Base-by-base conservation (phyloP, 2,888 invertebrate genomes). In the Orthonevra nobilis region DNA sequence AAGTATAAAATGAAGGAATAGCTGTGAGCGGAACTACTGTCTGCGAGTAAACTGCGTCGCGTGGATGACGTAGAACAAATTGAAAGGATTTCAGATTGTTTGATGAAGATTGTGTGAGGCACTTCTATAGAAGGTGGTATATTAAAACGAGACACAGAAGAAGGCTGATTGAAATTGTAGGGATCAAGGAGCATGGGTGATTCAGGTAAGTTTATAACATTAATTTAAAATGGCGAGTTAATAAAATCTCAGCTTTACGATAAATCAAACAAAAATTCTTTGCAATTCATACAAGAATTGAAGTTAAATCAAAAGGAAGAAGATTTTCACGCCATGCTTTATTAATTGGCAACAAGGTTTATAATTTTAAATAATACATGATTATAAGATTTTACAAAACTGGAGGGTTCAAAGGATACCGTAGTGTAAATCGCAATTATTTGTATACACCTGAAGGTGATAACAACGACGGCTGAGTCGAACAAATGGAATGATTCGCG, bases 201-300 rank as follows among this genome's bases (percentile, higher is more conserved):
- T 69, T 87, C 87, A 84, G 87, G 87, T 87, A 75, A 86, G 86
- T 74, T 23, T n/a, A n/a, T n/a, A n/a, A n/a, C n/a, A 7, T 9
- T 10, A 20, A 20, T 23, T n/a, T n/a, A n/a, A 34, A 6, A 17
- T 1, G 7, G 26, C 17, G 9, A 20, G 14, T n/a, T n/a, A 20
- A 15, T n/a, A 36, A 12, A 32, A 40, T 50, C 38, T 48, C 19
- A 63, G n/a, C 50, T 34, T 44, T 17, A 32, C 15, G 12, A 17
- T 17, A 10, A 32, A 40, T 30, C 28, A 14, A n/a, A n/a, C 10
- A 3, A 19, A 14, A 1, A 52, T 23, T 23, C 2, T 23, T n/a
- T n/a, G n/a, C n/a, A n/a, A n/a, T n/a, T n/a, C n/a, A n/a, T n/a
- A n/a, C n/a, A n/a, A n/a, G n/a, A n/a, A n/a, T n/a, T n/a, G n/a